A percentile compares a stretch with the other conserved stretches of the same genome.
These are phyloP conservation scores for Microcebus jonahi DNA, from an alignment of 2,113 vertebrate species.

Conservation along the genomic window DNA sequence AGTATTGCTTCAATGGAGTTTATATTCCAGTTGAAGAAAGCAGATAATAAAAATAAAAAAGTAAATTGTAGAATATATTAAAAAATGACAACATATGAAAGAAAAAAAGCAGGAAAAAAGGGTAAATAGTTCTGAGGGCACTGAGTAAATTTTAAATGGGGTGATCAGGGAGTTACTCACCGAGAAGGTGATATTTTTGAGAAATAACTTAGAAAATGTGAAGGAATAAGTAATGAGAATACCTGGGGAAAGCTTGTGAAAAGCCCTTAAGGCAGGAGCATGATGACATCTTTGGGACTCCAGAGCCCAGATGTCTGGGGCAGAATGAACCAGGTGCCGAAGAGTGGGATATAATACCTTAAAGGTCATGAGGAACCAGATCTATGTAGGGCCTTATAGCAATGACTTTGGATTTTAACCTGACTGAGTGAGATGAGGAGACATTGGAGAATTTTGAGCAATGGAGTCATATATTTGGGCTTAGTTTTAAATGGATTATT, in stretches of 20 bases:
- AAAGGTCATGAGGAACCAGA: background rate
- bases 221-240: background rate
- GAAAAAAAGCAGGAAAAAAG: background rate
- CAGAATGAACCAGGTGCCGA: background rate
- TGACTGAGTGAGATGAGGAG: background rate
- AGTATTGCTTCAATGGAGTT: slow-evolving; percentile 1
- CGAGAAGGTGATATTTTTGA: slow-evolving; percentile 5
- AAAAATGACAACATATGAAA: background rate
- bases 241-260: background rate
- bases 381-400: background rate
- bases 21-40: background rate
- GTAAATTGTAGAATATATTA: background rate
- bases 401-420: background rate
- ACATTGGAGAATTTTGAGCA: background rate
- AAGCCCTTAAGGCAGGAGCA: background rate
- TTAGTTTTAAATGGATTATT: slow-evolving; percentile 18
- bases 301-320: background rate
- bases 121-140: background rate
- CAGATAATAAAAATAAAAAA: slow-evolving; percentile 10
- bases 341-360: background rate
- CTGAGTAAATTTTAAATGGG: background rate
- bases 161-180: background rate
- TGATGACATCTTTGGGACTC: background rate
- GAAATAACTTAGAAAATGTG: background rate
- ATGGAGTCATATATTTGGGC: background rate